A percentile compares a stretch with the other conserved stretches of the same genome.
These are phyloP conservation scores for Microctenopoma stevenorrisi DNA, from an alignment of 2,797 vertebrate species.

Conservation along the genomic window DNA sequence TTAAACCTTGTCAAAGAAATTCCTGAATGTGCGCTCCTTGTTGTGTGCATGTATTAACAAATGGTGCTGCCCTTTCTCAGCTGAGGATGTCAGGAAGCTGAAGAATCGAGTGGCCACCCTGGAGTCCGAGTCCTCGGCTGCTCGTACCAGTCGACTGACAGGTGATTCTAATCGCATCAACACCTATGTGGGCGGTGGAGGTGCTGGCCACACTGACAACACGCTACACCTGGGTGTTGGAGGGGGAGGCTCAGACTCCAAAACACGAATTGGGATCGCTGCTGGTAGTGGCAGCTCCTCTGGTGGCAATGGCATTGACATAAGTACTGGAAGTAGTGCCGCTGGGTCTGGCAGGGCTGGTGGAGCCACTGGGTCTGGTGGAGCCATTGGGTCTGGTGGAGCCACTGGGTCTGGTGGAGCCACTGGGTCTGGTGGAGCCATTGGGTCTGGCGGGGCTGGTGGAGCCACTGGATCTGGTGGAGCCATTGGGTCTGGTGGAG, in stretches of 20 bases:
- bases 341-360: not conserved
- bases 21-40: not conserved
- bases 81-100: conserved; percentile 91
- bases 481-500: not conserved
- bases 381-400: not conserved
- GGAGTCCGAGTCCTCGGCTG: conserved; percentile 71
- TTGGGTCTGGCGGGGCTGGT: not conserved
- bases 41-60: not conserved
- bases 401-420: too few relatives aligned
- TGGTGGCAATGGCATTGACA: not conserved
- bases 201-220: conserved; percentile 41
- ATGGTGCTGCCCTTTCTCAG: conserved; percentile 70
- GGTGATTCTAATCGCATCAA: conserved; percentile 48
- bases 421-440: too few relatives aligned
- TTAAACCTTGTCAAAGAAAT: not conserved
- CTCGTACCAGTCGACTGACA: conserved; percentile 48
- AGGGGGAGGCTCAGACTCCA: conserved; percentile 30
- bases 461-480: not conserved
- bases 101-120: conserved; percentile 87
- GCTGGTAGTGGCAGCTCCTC: not conserved
- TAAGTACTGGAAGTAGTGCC: rapidly evolving
- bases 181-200: conserved; percentile 7
- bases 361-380: not conserved
- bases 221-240: conserved; percentile 14
- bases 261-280: conserved; percentile 16